phyloP scores from a whole-genome alignment of 2,888 invertebrate species.

The Callyntrura guangdongensis region DNA sequence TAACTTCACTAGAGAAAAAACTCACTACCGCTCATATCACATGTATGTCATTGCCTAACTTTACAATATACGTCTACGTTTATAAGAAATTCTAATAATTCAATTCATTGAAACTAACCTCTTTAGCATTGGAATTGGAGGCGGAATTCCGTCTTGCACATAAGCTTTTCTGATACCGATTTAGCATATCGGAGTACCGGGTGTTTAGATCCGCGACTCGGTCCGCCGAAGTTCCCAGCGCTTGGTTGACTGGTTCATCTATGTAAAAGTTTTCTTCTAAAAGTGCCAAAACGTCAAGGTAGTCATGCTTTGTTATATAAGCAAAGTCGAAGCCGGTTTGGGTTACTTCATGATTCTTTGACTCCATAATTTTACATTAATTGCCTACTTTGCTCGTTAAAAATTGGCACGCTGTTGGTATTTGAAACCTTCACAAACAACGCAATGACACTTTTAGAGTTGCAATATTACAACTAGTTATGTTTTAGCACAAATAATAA shows the following conservation, averaged over 20 bases:
- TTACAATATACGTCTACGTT: too few relatives aligned
- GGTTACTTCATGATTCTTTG: neutral
- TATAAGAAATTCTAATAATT: too few relatives aligned
- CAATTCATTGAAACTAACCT: neutral
- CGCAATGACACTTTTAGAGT: too few relatives aligned
- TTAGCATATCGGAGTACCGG: constrained; percentile 14
- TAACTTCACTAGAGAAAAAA: too few relatives aligned
- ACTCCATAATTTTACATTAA: neutral
- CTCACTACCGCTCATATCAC: too few relatives aligned
- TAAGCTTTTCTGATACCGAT: constrained; percentile 44
- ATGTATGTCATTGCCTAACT: too few relatives aligned
- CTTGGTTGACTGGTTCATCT: constrained; percentile 71
- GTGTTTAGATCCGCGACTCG: constrained; percentile 46
- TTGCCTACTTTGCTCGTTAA: too few relatives aligned
- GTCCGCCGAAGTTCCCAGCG: constrained; percentile 52
- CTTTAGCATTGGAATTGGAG: neutral
- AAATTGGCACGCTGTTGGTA: too few relatives aligned
- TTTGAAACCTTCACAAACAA: too few relatives aligned
- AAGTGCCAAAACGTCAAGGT: constrained; percentile 27
- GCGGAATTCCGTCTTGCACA: neutral
- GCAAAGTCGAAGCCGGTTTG: neutral
- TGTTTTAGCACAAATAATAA: too few relatives aligned
- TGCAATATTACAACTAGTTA: too few relatives aligned
- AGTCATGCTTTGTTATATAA: neutral
- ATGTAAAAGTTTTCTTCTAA: constrained; percentile 56